phyloP scores from a whole-genome alignment of 2,888 invertebrate genomes.

The Axea sp. region DNA sequence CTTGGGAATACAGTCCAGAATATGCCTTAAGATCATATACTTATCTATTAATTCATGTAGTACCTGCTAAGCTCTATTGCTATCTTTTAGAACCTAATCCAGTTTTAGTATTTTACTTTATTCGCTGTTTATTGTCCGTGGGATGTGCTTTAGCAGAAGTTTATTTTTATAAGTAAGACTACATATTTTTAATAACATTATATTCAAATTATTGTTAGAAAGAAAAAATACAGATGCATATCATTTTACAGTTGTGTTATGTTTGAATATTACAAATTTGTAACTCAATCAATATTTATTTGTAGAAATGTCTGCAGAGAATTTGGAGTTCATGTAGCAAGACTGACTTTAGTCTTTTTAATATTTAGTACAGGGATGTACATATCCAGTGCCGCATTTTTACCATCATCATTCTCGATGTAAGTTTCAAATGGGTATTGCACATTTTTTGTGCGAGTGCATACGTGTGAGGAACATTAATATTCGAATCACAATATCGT shows the following conservation, averaged over 20 bases:
- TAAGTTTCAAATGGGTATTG: constrained; percentile 68
- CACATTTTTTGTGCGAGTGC: no score
- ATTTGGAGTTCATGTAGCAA: constrained; percentile 93
- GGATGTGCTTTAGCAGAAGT: constrained; percentile 91
- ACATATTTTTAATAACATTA: constrained; percentile 4
- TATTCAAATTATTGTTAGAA: no score
- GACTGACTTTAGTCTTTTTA: constrained; percentile 89
- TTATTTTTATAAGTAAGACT: constrained; percentile 94
- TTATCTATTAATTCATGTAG: constrained; percentile 92
- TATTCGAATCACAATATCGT: no score
- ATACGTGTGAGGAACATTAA: no score
- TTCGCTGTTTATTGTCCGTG: constrained; percentile 90
- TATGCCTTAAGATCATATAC: constrained; percentile 97
- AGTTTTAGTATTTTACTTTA: constrained; percentile 92
- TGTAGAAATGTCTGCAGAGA: constrained; percentile 92
- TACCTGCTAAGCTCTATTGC: constrained; percentile 91
- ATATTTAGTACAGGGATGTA: constrained; percentile 95
- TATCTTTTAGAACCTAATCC: constrained; percentile 88
- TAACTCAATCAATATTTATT: constrained; percentile 62
- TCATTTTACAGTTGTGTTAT: no score
- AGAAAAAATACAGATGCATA: no score
- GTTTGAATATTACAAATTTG: no score
- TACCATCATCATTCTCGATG: constrained; percentile 98
- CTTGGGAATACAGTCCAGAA: constrained; percentile 99
- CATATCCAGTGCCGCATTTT: constrained; percentile 90